phyloP scores from a whole-genome alignment of 2,797 vertebrate genomes.

The Platalea minor region DNA sequence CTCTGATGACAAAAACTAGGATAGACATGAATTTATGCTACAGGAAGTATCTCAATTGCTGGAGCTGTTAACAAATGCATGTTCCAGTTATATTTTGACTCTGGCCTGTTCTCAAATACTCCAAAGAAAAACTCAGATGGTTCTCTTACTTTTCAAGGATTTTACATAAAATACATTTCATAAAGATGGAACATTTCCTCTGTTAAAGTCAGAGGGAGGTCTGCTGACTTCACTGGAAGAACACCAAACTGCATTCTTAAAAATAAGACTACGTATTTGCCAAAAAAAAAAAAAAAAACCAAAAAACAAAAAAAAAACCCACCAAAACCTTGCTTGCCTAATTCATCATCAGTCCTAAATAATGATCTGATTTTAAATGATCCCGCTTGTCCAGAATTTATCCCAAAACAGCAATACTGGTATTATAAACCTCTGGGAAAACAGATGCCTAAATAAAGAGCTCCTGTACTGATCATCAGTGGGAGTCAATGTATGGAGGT shows the following conservation, averaged over 20 bases:
- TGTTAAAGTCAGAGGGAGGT: neutral
- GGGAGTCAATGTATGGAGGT: neutral
- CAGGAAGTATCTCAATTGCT: neutral
- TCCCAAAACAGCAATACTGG: neutral
- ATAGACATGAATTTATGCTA: neutral
- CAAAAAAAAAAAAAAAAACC: neutral
- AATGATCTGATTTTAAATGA: neutral
- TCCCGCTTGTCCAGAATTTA: neutral
- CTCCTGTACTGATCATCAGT: neutral
- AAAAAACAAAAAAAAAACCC: neutral
- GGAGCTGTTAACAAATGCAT: neutral
- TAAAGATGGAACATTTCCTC: neutral
- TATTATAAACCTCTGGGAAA: neutral
- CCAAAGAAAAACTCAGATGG: neutral
- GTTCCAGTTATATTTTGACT: constrained; percentile 2
- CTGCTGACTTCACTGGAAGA: neutral
- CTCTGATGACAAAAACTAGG: neutral
- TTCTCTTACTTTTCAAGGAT: neutral
- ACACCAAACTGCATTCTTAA: neutral
- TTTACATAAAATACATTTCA: neutral
- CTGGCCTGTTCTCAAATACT: neutral
- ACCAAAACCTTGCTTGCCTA: neutral
- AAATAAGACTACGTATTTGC: neutral
- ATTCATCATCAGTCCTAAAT: neutral
- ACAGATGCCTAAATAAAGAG: neutral